These are phyloP conservation scores for Scomber scombrus DNA, from an alignment of 2,113 vertebrate species.

Conservation along the genomic window DNA sequence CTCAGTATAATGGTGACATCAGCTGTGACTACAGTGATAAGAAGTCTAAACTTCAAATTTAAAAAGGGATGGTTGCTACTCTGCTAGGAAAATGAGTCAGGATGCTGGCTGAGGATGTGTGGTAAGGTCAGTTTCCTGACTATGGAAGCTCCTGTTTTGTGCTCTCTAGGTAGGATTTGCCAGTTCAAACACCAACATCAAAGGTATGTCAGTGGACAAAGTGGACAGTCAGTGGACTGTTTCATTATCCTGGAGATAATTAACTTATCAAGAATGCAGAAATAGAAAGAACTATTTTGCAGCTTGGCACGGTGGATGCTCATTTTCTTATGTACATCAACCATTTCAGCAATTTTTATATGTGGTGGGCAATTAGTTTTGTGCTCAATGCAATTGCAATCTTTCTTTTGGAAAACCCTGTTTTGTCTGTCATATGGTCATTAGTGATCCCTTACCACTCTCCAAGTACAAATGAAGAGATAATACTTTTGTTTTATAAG, in stretches of 20 bases:
- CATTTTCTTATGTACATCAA: not conserved
- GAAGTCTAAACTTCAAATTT: not conserved
- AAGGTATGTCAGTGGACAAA: not conserved
- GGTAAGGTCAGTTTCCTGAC: not conserved
- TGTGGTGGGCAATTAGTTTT: not conserved
- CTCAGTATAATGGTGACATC: conserved; percentile 21
- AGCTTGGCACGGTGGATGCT: not conserved
- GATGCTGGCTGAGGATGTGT: not conserved
- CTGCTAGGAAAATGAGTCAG: not conserved
- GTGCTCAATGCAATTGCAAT: not conserved
- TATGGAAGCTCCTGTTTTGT: not conserved
- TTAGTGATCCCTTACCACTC: no score
- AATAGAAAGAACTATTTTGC: not conserved
- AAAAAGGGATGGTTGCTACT: not conserved
- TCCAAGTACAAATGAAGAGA: no score
- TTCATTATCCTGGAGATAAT: not conserved
- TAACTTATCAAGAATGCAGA: not conserved
- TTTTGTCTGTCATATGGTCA: conserved; percentile 4
- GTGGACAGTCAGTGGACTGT: not conserved
- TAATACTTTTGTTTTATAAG: no score
- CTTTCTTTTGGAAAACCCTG: not conserved
- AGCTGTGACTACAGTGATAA: not conserved
- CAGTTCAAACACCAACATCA: not conserved
- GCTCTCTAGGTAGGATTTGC: not conserved
- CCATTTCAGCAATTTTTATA: not conserved